Evolutionary conservation across 1,140 invertebrate species (phyloP), one percentile per base, ranked within the genome.

Genomic region (Nilaparvata lugens): DNA sequence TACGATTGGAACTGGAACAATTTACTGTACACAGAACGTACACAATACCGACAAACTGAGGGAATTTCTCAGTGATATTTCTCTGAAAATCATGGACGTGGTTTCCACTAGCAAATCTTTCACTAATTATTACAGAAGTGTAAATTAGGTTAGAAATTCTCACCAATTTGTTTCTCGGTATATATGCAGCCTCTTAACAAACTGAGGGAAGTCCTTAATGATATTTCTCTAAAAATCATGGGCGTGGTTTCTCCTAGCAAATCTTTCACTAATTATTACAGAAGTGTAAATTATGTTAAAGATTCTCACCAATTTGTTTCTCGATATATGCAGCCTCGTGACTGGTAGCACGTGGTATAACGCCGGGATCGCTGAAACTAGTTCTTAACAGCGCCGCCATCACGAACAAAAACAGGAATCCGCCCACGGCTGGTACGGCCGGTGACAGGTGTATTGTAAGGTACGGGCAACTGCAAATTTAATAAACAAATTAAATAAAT

Each of bases 301-400:
- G 19, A 40, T 14, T 63, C 65, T 70, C 77, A 86, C 85, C 84
- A 72, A 88, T 87, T 82, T 87, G 85, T 76, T 86, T 88, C 76
- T 97, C 94, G 63, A 93, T 89, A 72, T 94, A 91, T 64, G 89
- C 88, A 63, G 91, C 91, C 81, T 97, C 95, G 72, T 94, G 91
- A 48, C 84, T 80, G 31, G 90, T 91, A 42, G 94, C 93, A 68
- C 86, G 75, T 61, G 95, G 95, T 69, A 97, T 92, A 63, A 97
- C 90, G 61, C 94, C 94, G 45, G 95, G 95, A 79, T 97, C 95
- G 69, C 87, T 91, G 73, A 96, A 94, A 73, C 89, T 91, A 59
- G 94, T 97, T 69, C 91, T 80, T 64, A 97, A 82, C 62, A 97
- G 80, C 65, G 89, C 87, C 65, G 88, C 86, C 82, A 97, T 86